Conservation (phyloP, 2,888 invertebrate species). For the Operophtera brumata region DNA sequence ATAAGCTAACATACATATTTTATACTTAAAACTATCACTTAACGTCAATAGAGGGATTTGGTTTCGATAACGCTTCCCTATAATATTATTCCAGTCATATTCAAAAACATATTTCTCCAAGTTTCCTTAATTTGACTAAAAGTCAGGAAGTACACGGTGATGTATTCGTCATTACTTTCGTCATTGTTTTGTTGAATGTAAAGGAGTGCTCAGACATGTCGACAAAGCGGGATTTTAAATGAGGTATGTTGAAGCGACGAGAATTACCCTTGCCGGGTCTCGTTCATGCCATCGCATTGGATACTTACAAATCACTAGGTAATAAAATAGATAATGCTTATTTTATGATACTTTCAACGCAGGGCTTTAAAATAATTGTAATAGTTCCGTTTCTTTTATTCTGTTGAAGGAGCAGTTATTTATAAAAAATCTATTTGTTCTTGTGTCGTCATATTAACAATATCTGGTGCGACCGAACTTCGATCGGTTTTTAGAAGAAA, state of each 20-base stretch:
- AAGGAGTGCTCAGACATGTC: constrained; percentile 40
- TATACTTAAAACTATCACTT: too few relatives aligned
- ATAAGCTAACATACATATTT: too few relatives aligned
- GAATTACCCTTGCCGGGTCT: constrained; percentile 35
- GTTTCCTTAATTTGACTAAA: constrained; percentile 17
- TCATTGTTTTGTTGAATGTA: constrained; percentile 34
- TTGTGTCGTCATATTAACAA: too few relatives aligned
- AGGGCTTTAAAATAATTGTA: neutral
- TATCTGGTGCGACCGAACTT: too few relatives aligned
- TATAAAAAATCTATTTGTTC: too few relatives aligned
- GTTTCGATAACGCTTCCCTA: too few relatives aligned
- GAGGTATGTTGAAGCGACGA: constrained; percentile 37
- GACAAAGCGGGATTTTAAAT: constrained; percentile 49
- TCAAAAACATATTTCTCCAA: neutral
- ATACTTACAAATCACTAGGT: neutral
- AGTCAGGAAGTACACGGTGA: constrained; percentile 4
- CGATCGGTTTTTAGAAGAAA: too few relatives aligned
- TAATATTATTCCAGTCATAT: too few relatives aligned
- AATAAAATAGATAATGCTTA: neutral
- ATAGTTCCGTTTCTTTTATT: neutral
- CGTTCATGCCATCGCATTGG: constrained; percentile 32
- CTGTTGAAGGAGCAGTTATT: neutral
- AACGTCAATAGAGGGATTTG: too few relatives aligned
- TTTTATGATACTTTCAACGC: neutral
- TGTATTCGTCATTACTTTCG: constrained; percentile 27